Conservation (phyloP, 2,113 vertebrate species). For the human region DNA sequence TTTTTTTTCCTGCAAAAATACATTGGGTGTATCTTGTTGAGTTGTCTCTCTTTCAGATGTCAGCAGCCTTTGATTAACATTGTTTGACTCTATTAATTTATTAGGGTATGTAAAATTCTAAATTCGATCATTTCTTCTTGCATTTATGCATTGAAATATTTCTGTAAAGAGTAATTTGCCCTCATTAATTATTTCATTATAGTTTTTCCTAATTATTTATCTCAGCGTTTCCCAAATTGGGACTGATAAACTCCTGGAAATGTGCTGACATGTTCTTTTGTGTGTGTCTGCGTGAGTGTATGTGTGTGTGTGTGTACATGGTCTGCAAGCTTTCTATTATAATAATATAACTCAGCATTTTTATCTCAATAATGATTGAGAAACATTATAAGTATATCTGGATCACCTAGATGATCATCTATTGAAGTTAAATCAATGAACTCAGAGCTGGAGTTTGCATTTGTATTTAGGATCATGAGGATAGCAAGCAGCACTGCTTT, state of each 20-base stretch:
- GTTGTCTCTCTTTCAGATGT: background rate
- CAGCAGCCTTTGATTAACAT: background rate
- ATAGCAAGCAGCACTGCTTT: background rate
- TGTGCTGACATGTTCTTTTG: background rate
- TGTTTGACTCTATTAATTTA: background rate
- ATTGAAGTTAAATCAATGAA: background rate
- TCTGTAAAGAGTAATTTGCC: background rate
- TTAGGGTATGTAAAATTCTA: background rate
- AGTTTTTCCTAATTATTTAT: constrained; percentile 14
- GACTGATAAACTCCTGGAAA: background rate
- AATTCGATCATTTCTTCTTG: background rate
- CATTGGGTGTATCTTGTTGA: background rate
- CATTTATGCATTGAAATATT: background rate
- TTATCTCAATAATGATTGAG: background rate
- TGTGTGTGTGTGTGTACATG: background rate
- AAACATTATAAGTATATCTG: background rate
- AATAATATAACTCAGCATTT: background rate
- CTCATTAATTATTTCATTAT: background rate
- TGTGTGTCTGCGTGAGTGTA: background rate
- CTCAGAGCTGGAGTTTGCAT: background rate
- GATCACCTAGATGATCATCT: background rate
- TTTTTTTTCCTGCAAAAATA: background rate
- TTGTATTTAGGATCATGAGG: background rate
- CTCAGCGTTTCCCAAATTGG: background rate
- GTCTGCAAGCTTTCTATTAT: background rate